Percentiles rank a stretch among this genome's conserved stretches.
Conservation (phyloP, 2,888 invertebrate genomes). For the Gortyna flavago region DNA sequence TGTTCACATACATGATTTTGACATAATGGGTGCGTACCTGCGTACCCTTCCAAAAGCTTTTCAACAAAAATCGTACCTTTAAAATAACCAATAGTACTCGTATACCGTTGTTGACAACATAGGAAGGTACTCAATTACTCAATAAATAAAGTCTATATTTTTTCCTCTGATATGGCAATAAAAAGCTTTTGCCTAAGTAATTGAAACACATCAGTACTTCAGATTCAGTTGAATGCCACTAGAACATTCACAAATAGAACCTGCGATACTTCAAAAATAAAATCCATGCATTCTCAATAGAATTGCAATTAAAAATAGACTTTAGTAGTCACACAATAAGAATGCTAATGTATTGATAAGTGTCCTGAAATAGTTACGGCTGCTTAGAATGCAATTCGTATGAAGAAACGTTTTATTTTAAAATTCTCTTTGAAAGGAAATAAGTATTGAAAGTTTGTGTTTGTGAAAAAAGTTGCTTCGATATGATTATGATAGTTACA, state of each 20-base stretch:
- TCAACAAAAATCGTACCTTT: neutral
- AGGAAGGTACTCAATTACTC: constrained; percentile 17
- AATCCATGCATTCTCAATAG: constrained; percentile 39
- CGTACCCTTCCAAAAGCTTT: neutral
- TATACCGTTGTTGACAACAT: constrained; percentile 14
- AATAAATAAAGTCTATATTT: constrained; percentile 8
- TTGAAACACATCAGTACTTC: constrained; percentile 60
- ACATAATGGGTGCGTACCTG: neutral
- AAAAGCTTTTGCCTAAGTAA: constrained; percentile 59
- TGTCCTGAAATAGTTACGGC: constrained; percentile 35
- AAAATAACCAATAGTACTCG: neutral
- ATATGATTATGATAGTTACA: neutral
- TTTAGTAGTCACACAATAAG: constrained; percentile 40
- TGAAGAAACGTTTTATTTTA: constrained; percentile 36
- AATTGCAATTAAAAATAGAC: constrained; percentile 54
- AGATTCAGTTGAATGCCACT: constrained; percentile 24
- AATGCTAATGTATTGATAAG: constrained; percentile 51
- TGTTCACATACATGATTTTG: neutral
- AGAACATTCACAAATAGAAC: constrained; percentile 60
- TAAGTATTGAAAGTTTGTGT: neutral
- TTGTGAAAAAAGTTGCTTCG: neutral
- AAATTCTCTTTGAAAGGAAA: constrained; percentile 41
- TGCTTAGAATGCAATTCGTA: constrained; percentile 52
- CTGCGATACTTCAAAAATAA: constrained; percentile 59
- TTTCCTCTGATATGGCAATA: constrained; percentile 28